A percentile compares a stretch with the other conserved stretches of the same genome.
Conservation (phyloP, 2,113 vertebrate genomes). For the Ammodytes marinus region DNA sequence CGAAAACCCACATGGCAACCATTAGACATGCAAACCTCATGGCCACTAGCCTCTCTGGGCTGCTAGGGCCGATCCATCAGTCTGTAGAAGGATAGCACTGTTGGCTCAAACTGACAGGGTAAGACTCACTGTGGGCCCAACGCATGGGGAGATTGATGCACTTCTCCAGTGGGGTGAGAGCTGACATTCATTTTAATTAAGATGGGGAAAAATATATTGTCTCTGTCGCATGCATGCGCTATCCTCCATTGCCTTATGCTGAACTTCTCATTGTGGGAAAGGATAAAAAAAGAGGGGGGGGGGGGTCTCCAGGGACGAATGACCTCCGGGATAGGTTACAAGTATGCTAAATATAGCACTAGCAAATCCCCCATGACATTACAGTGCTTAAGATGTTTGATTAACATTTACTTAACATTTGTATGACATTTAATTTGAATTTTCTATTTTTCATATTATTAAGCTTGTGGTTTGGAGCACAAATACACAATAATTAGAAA, state of each 20-base stretch:
- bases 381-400: slow-evolving; percentile 77
- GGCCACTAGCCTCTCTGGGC: slow-evolving; percentile 46
- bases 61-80: slow-evolving; percentile 48
- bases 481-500: no score
- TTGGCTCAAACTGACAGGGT: slow-evolving; percentile 75
- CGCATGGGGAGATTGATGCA: slow-evolving; percentile 80
- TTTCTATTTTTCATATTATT: no score
- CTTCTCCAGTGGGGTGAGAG: slow-evolving; percentile 77
- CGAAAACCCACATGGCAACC: slow-evolving; percentile 51
- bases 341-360: slow-evolving; percentile 69
- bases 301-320: slow-evolving; percentile 57
- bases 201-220: slow-evolving; percentile 67
- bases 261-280: slow-evolving; percentile 46
- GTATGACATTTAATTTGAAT: slow-evolving; percentile 76
- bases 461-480: no score
- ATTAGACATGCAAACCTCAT: slow-evolving; percentile 72
- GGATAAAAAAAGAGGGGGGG: slow-evolving; percentile 5
- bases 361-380: slow-evolving; percentile 66
- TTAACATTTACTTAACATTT: slow-evolving; percentile 87
- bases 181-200: slow-evolving; percentile 89
- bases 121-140: slow-evolving; percentile 79
- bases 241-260: slow-evolving; percentile 55
- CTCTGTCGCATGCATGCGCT: slow-evolving; percentile 55
- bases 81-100: slow-evolving; percentile 71
- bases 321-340: slow-evolving; percentile 65